These are phyloP conservation scores for Mythimna lalbum DNA, from an alignment of 2,888 invertebrate species.

Conservation along the genomic window DNA sequence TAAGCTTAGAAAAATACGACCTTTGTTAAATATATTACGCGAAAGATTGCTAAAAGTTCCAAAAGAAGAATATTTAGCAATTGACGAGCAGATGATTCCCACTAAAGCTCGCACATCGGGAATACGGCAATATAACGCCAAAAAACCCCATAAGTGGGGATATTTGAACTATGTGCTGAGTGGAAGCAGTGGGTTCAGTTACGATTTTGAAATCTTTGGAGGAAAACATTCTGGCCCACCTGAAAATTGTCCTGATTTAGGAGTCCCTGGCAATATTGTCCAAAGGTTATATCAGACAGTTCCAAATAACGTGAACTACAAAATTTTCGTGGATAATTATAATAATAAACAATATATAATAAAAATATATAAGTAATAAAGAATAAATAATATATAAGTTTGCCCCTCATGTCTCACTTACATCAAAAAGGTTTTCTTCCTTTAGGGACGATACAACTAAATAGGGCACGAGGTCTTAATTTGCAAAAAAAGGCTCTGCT, in stretches of 20 bases:
- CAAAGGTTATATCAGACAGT: not conserved
- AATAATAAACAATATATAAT: no score
- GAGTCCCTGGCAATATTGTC: not conserved
- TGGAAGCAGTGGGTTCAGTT: constrained; percentile 1
- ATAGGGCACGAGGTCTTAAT: no score
- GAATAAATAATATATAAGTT: no score
- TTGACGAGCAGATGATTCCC: no score
- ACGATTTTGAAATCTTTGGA: not conserved
- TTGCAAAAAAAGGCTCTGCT: no score
- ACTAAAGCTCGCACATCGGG: not conserved
- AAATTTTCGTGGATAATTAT: not conserved
- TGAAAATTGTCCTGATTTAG: not conserved
- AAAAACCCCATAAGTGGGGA: constrained; percentile 1
- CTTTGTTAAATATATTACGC: no score
- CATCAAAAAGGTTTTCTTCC: constrained; percentile 5
- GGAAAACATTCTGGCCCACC: not conserved
- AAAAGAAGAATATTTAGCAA: no score
- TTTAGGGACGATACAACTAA: not conserved
- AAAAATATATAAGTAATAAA: no score
- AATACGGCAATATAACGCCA: constrained; percentile 1
- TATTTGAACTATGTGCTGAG: constrained; percentile 2
- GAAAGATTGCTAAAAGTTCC: no score
- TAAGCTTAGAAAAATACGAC: no score
- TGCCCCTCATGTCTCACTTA: not conserved
- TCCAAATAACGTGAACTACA: constrained; percentile 10